These are phyloP conservation scores for Zelostemma sp. DNA, from an alignment of 1,140 invertebrate species.

Conservation along the genomic window DNA sequence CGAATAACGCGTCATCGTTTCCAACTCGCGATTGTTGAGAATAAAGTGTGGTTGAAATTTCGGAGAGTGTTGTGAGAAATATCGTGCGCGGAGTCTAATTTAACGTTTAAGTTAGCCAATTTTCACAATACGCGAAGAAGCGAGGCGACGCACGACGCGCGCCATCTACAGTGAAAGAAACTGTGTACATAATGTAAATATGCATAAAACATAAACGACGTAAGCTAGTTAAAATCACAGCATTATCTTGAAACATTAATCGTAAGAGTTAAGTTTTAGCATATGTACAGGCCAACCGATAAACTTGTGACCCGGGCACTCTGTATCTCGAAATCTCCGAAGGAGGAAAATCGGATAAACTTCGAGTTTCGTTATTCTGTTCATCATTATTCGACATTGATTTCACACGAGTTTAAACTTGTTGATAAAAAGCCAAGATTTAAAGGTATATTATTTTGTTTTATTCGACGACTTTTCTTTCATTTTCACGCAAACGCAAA, in stretches of 20 bases:
- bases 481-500: not conserved
- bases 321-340: conserved; percentile 9
- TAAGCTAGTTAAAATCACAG: conserved; percentile 56
- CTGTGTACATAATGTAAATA: conserved; percentile 67
- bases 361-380: not conserved
- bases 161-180: conserved; percentile 33
- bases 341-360: not conserved
- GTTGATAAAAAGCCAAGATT: not conserved
- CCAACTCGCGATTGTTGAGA: conserved; percentile 52
- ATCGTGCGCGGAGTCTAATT: conserved; percentile 47
- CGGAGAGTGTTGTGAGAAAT: conserved; percentile 11
- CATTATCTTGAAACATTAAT: conserved; percentile 65
- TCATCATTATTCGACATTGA: conserved; percentile 2
- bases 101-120: conserved; percentile 55
- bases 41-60: conserved; percentile 31
- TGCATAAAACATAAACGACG: conserved; percentile 44
- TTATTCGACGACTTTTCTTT: not conserved
- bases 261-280: conserved; percentile 57
- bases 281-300: conserved; percentile 53
- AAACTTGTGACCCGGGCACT: conserved; percentile 32
- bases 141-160: conserved; percentile 31
- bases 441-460: not conserved
- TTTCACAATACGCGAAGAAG: conserved; percentile 39
- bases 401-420: not conserved
- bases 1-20: conserved; percentile 5